phyloP scores from a whole-genome alignment of 2,797 vertebrate species.

The Lagorchestes hirsutus region DNA sequence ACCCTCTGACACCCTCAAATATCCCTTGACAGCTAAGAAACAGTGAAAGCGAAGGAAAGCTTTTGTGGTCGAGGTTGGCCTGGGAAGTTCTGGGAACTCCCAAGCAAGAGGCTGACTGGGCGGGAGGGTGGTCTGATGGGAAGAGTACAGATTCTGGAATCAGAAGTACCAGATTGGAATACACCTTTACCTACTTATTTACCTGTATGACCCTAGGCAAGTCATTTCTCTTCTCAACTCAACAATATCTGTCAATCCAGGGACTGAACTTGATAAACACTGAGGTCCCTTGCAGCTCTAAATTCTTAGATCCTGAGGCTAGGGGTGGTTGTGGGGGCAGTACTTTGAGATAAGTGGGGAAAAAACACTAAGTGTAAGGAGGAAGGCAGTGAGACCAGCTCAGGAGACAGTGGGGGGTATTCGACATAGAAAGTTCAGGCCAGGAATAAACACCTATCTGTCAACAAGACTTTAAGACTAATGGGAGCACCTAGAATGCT shows the following conservation, averaged over 20 bases:
- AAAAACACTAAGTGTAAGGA: not conserved
- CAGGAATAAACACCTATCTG: not conserved
- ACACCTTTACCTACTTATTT: not conserved
- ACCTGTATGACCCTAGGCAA: not conserved
- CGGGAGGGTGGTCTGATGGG: not conserved
- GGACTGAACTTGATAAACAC: not conserved
- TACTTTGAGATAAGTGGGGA: not conserved
- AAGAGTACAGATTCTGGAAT: not conserved
- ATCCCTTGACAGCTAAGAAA: not conserved
- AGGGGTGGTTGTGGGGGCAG: not conserved
- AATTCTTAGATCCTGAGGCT: not conserved
- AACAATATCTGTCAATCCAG: not conserved
- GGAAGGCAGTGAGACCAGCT: not conserved
- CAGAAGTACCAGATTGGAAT: not conserved
- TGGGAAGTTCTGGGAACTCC: not conserved
- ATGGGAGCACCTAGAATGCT: accelerated
- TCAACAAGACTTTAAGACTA: not conserved
- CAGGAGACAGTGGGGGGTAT: not conserved
- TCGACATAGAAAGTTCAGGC: not conserved
- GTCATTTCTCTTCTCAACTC: not conserved
- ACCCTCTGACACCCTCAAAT: not conserved
- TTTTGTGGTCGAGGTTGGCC: not conserved
- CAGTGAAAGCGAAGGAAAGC: not conserved
- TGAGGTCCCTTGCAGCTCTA: not conserved
- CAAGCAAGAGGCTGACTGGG: not conserved